Base-by-base conservation (phyloP, 2,113 vertebrate genomes). In the Phaethornis superciliosus region DNA sequence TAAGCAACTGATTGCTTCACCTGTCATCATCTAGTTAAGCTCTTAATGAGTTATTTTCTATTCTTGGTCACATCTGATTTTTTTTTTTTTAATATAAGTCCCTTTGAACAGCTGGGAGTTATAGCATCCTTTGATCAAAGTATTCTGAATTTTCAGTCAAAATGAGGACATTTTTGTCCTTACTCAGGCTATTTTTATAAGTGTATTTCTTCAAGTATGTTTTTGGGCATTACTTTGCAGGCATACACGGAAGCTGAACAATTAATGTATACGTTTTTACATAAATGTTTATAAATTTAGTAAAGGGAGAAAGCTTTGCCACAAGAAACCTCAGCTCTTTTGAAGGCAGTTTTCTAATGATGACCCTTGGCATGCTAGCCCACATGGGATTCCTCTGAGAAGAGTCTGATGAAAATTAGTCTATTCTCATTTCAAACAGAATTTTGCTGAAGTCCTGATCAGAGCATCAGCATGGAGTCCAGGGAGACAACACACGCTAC, bases 391-490 rank as follows among this genome's bases (percentile, higher is more conserved):
- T 98, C 97, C 98, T 98, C 98, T 54, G 97, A 98, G 98, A 98
- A 98, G 97, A 98, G 98, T 97, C 98, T 98, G 98, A 99, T 98
- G 98, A 99, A 99, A 99, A 99, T 99, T 98, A 99, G 99, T 98
- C 98, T 99, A 98, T 99, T 99, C 99, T 99, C 98, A 99, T 99
- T 99, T 99, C 99, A 99, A 99, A 99, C 99, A 99, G 99, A 99
- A 99, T 99, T 99, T 98, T 98, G 98, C 98, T 98, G 98, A 98
- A 99, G 98, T 98, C 98, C 98, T 99, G 99, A 99, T 99, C 99
- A 99, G 98, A 99, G 99, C 98, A 97, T 96, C 97, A 96, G 98
- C 98, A 98, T 97, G 94, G 96, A 98, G 98, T 98, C 98, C 98
- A 92, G 98, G 97, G 98, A 98, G 98, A 98, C 97, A 98, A 98